Evolutionary conservation across 2,797 vertebrate genomes (phyloP).

Genomic region (Myoxocephalus aenaeus): DNA sequence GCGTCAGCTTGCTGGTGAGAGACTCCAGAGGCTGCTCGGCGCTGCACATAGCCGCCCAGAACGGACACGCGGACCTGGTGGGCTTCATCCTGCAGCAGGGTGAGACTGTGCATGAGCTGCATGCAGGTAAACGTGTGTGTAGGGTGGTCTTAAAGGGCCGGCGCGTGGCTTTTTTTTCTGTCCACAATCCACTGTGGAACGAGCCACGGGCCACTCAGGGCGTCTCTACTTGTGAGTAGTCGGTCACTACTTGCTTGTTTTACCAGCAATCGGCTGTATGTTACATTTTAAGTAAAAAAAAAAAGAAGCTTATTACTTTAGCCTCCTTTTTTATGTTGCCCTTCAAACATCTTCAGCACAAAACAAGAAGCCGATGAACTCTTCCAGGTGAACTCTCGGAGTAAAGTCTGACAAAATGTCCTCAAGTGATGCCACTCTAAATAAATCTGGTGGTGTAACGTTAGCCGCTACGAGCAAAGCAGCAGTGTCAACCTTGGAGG

Average conservation of each 20-base stretch:
- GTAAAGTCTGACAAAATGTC: neutral
- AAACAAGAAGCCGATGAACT: no score
- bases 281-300: neutral
- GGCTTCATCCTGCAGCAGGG: conserved; percentile 93
- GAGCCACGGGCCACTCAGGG: no score
- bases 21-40: conserved; percentile 90
- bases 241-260: no score
- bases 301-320: no score
- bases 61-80: conserved; percentile 89
- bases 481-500: neutral
- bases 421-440: neutral
- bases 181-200: no score
- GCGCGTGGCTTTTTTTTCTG: no score
- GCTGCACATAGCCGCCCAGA: conserved; percentile 91
- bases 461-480: neutral
- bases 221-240: no score
- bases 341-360: no score
- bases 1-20: conserved; percentile 91
- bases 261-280: neutral
- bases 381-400: neutral
- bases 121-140: no score
- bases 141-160: no score
- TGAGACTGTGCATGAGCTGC: conserved; percentile 73
- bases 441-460: neutral
- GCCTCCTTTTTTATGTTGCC: no score